Evolutionary conservation across 37 sponge, comb jelly and placozoan species (phyloP), one percentile per base, ranked within the genome.

Genomic region (Ianthella basta): DNA sequence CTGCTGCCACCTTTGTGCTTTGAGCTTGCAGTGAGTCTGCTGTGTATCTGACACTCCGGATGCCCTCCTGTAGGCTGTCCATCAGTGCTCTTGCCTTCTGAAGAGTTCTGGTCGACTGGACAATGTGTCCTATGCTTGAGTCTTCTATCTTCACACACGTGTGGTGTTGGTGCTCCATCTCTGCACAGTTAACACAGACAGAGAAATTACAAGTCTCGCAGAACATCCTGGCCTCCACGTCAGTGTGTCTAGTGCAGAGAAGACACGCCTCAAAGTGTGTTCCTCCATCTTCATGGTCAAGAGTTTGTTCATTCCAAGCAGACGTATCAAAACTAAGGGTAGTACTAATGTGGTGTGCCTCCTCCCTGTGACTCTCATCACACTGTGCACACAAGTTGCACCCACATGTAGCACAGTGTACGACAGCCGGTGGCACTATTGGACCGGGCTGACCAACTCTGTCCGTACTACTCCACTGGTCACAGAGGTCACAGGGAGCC

Each of bases 311-410:
- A 8, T 44, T 44, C 6, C 50, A 44, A 44, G 50, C 50, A 44
- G 50, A 44, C 8, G 50, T 8, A 8, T 8, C 8, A 44, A 44
- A 10, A 8, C 50, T 10, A 8, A 10, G 50, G 50, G 50, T 44
- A 44, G 86, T 87, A 41, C n/a, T n/a, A n/a, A n/a, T n/a, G n/a
- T 75, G 78, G 54, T 60, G 84, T 25, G 85, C 53, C 81, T 91
- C 86, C 40, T 86, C 55, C 37, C 78, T 54, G 75, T 94, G 95
- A 15, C 83, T 87, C 30, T 82, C 55, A 13, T 32, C 78, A 39
- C 95, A 94, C 24, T 75, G 72, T 4, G 86, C 40, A 72, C 95
- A 94, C 29, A 91, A 66, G 66, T 91, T 83, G 68, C 92, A 94
- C n/a, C 38, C 37, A 14, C 65, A 64, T 39, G 38, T 59, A 21